These are phyloP conservation scores for Scaptodrosophila latifasciaeformis DNA, from an alignment of 2,888 invertebrate genomes.

Conservation along the genomic window DNA sequence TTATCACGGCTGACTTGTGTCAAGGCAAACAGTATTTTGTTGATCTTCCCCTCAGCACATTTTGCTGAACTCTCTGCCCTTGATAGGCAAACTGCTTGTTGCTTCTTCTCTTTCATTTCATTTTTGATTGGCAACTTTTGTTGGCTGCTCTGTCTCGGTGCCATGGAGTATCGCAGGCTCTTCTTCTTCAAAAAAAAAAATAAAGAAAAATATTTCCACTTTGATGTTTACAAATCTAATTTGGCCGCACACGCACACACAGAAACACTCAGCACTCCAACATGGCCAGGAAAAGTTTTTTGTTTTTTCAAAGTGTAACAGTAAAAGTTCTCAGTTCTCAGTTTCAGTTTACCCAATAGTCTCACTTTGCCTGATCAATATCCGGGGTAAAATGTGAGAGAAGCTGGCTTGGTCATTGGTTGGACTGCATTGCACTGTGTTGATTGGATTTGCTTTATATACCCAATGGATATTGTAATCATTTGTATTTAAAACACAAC, in stretches of 20 bases:
- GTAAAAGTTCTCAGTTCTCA: too few relatives aligned
- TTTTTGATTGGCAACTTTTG: constrained; percentile 9
- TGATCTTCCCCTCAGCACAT: not conserved
- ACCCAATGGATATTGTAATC: constrained; percentile 37
- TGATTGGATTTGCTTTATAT: constrained; percentile 52
- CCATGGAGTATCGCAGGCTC: not conserved
- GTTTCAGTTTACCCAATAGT: too few relatives aligned
- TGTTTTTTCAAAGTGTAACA: too few relatives aligned
- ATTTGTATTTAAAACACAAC: constrained; percentile 39
- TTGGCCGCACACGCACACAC: constrained; percentile 21
- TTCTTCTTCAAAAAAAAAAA: not conserved
- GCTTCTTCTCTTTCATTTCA: not conserved
- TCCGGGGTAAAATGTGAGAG: too few relatives aligned
- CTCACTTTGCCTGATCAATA: too few relatives aligned
- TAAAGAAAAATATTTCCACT: constrained; percentile 25
- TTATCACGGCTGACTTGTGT: constrained; percentile 1
- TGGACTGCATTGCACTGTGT: constrained; percentile 59
- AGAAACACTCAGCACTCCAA: not conserved
- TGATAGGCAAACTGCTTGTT: not conserved
- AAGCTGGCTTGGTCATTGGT: too few relatives aligned
- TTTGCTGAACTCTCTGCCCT: not conserved
- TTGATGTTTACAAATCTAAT: constrained; percentile 65
- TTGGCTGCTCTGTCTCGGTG: not conserved
- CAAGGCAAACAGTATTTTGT: not conserved
- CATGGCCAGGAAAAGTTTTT: too few relatives aligned